These are phyloP conservation scores for Torymus aiolomorphi DNA, from an alignment of 2,888 invertebrate genomes.

Conservation along the genomic window DNA sequence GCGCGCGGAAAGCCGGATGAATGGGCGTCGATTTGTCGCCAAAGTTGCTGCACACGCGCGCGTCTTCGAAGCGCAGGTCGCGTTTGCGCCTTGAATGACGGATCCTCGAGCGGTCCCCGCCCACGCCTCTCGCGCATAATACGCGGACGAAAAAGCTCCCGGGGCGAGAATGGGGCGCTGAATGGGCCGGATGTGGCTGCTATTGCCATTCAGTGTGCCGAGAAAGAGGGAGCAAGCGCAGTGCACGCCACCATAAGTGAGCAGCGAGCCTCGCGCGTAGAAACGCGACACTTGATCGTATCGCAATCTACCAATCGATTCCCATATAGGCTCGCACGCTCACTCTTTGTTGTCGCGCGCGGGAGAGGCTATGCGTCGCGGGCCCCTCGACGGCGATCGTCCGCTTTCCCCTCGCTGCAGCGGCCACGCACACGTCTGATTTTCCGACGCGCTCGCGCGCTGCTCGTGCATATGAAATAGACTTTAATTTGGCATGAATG, in stretches of 20 bases:
- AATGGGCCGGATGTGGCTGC: constrained; percentile 76
- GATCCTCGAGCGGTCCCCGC: constrained; percentile 55
- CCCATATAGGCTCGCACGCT: constrained; percentile 62
- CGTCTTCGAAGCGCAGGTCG: too few relatives aligned
- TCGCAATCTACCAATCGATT: constrained; percentile 71
- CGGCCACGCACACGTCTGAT: background rate
- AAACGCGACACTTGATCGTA: constrained; percentile 73
- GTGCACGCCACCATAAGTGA: constrained; percentile 67
- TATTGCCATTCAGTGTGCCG: constrained; percentile 65
- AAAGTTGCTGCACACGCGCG: constrained; percentile 58
- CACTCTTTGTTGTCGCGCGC: constrained; percentile 53
- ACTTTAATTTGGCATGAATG: background rate
- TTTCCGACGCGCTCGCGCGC: background rate
- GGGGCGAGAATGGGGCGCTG: constrained; percentile 62
- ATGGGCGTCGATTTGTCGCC: constrained; percentile 69
- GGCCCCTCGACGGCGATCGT: background rate
- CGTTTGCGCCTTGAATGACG: too few relatives aligned
- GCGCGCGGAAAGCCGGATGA: constrained; percentile 57
- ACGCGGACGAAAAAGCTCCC: constrained; percentile 58
- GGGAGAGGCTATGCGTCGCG: background rate
- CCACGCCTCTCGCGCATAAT: constrained; percentile 40
- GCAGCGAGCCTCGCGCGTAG: constrained; percentile 63
- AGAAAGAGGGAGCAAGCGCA: too few relatives aligned
- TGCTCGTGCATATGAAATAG: background rate
- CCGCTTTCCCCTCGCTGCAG: too few relatives aligned